phyloP scores from a whole-genome alignment of 2,113 vertebrate genomes.

The Phodopus roborovskii region DNA sequence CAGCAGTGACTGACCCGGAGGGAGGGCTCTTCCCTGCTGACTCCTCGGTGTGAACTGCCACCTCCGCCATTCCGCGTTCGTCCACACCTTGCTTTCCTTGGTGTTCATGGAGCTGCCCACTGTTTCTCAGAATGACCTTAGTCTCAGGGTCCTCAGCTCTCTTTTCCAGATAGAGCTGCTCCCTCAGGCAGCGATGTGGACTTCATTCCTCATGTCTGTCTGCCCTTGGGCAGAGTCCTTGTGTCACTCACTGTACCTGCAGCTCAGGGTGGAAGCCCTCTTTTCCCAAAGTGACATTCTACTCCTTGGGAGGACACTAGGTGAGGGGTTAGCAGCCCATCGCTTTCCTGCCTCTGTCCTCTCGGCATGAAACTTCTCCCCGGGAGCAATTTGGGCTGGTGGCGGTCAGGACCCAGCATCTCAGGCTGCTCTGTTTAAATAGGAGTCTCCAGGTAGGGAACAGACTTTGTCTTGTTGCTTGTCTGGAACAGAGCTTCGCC shows the following conservation, averaged over 20 bases:
- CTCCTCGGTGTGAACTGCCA: background rate
- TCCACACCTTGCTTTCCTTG: too few relatives aligned
- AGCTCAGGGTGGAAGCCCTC: background rate
- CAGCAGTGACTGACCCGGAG: background rate
- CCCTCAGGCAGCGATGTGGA: background rate
- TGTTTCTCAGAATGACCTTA: background rate
- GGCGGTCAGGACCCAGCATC: background rate
- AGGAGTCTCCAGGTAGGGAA: background rate
- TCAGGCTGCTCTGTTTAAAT: background rate
- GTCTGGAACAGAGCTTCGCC: background rate
- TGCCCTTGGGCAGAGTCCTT: background rate
- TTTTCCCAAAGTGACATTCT: background rate
- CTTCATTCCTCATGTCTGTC: background rate
- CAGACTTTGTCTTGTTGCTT: background rate
- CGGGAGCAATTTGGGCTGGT: background rate
- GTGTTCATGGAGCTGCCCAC: too few relatives aligned
- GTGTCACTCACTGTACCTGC: background rate
- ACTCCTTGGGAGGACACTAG: background rate
- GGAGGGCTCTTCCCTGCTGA: background rate
- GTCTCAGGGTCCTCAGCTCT: background rate
- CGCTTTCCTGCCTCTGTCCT: background rate
- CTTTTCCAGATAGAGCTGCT: background rate
- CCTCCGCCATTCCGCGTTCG: accelerated
- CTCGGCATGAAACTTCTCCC: background rate
- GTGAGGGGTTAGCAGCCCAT: background rate